Evolutionary conservation across 2,888 invertebrate species (phyloP).

Genomic region (Drosophila prostipennis): DNA sequence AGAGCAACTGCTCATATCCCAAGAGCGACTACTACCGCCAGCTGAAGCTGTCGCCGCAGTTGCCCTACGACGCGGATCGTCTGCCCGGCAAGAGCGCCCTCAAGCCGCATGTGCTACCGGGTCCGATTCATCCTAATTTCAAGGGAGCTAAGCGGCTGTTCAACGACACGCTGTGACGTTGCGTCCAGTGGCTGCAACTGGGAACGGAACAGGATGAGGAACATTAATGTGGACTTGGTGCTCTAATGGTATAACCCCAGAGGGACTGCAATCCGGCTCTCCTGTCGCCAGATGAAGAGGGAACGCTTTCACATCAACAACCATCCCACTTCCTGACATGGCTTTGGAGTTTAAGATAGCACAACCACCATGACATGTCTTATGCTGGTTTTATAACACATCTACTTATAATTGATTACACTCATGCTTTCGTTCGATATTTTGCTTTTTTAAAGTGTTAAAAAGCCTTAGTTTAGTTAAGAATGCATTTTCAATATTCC

Average conservation of each 20-base stretch:
- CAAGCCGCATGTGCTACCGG: slow-evolving; percentile 88
- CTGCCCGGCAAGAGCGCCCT: slow-evolving; percentile 90
- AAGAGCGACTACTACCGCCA: slow-evolving; percentile 90
- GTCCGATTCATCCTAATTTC: slow-evolving; percentile 89
- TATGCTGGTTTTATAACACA: slow-evolving; percentile 14
- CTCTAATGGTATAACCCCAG: slow-evolving; percentile 8
- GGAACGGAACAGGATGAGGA: slow-evolving; percentile 8
- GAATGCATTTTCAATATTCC: slow-evolving; percentile 2
- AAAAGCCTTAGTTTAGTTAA: background rate
- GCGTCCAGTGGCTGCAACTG: slow-evolving; percentile 49
- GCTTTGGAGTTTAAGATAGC: slow-evolving; percentile 1
- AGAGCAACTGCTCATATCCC: slow-evolving; percentile 89
- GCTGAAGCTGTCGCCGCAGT: slow-evolving; percentile 89
- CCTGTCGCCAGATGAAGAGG: background rate
- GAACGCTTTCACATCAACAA: background rate
- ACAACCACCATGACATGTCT: slow-evolving; percentile 20
- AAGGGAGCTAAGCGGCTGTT: slow-evolving; percentile 59
- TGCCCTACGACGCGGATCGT: slow-evolving; percentile 90
- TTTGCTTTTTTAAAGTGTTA: background rate
- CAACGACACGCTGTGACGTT: slow-evolving; percentile 79
- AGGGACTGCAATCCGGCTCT: background rate
- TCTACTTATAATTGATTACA: background rate
- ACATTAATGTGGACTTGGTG: background rate
- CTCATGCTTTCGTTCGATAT: slow-evolving; percentile 9
- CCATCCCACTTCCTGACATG: background rate